These are phyloP conservation scores for Chaetura pelagica DNA, from an alignment of 2,113 vertebrate genomes.

Conservation along the genomic window DNA sequence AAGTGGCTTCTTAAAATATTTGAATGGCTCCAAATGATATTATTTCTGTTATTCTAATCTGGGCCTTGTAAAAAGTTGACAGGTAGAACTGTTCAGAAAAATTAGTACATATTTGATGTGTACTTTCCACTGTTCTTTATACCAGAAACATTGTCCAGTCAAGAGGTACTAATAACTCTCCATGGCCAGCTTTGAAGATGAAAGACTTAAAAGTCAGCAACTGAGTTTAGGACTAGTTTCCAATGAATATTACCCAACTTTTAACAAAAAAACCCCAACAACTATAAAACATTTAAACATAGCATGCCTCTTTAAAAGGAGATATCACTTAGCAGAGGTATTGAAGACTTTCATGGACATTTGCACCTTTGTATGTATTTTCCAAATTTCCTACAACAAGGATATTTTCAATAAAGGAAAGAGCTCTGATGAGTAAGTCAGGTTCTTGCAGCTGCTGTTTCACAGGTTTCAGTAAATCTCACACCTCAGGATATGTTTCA, in stretches of 20 bases:
- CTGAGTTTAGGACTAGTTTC: background rate
- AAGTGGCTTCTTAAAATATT: background rate
- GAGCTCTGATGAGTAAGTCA: background rate
- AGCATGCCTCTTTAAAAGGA: background rate
- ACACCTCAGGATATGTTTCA: background rate
- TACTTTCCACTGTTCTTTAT: background rate
- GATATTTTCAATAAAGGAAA: background rate
- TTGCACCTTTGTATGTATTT: background rate
- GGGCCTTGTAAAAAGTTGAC: background rate
- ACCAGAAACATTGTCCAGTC: background rate
- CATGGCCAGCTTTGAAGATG: rapidly evolving
- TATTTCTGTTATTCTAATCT: background rate
- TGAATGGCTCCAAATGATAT: background rate
- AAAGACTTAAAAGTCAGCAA: background rate
- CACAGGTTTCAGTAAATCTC: background rate
- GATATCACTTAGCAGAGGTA: background rate
- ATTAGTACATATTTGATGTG: background rate
- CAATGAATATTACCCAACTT: background rate
- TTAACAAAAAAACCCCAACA: background rate
- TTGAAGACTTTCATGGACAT: background rate
- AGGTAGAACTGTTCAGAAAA: background rate
- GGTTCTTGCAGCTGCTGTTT: background rate
- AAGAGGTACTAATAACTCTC: background rate
- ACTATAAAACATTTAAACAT: too few relatives aligned
- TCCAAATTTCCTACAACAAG: background rate